phyloP scores from a whole-genome alignment of 2,113 vertebrate species.

The Rhipidura dahli region DNA sequence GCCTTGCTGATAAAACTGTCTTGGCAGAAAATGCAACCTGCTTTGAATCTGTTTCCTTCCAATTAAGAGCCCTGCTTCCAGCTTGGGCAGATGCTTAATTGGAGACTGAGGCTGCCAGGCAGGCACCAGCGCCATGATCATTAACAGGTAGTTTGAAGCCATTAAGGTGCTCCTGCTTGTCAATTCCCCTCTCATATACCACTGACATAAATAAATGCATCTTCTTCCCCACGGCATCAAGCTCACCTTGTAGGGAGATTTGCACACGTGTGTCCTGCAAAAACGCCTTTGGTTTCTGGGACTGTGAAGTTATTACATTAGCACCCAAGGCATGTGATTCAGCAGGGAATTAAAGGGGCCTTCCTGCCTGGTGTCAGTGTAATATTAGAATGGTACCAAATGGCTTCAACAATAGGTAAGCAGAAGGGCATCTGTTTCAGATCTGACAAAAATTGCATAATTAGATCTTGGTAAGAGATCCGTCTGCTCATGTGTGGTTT shows the following conservation, averaged over 20 bases:
- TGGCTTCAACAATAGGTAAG: conserved; percentile 71
- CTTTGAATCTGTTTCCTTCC: conserved; percentile 72
- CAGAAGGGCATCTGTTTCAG: conserved; percentile 78
- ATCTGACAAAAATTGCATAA: conserved; percentile 75
- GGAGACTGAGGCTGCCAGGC: conserved; percentile 69
- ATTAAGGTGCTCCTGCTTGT: conserved; percentile 68
- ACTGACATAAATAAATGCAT: conserved; percentile 50
- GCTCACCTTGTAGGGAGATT: not conserved
- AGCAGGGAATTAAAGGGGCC: conserved; percentile 46
- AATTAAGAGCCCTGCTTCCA: conserved; percentile 73
- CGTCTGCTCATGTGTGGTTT: conserved; percentile 42
- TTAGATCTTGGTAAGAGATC: conserved; percentile 72
- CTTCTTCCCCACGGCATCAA: conserved; percentile 13
- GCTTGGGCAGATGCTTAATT: conserved; percentile 84
- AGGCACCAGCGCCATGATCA: conserved; percentile 62
- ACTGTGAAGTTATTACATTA: conserved; percentile 58
- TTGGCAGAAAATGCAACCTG: conserved; percentile 73
- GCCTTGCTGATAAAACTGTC: conserved; percentile 55
- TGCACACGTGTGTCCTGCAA: not conserved
- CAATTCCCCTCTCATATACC: conserved; percentile 55
- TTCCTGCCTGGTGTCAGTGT: conserved; percentile 66
- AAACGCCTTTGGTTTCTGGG: not conserved
- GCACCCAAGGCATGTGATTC: conserved; percentile 54
- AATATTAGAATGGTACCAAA: conserved; percentile 75
- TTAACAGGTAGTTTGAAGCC: conserved; percentile 78